Conservation (phyloP, 2,797 vertebrate genomes). For the Chiloscyllium punctatum region DNA sequence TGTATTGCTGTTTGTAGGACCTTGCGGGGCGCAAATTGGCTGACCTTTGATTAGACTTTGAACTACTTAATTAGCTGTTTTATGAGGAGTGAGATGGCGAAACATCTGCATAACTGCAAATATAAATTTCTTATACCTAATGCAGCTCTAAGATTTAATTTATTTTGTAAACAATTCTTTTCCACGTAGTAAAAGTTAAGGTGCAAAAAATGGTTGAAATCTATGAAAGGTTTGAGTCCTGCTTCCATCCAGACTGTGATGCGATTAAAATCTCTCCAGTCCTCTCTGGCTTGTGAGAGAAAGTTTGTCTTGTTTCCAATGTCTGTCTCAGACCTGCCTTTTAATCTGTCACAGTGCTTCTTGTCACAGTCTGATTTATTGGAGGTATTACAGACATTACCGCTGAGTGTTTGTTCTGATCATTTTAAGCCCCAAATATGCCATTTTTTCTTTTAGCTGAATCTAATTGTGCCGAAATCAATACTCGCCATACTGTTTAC, state of each 20-base stretch:
- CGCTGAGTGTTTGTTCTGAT: background rate
- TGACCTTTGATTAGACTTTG: background rate
- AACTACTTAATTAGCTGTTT: background rate
- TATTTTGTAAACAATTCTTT: background rate
- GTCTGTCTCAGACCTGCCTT: background rate
- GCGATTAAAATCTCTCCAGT: background rate
- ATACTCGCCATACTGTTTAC: background rate
- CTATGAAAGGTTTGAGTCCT: background rate
- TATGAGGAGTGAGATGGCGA: background rate
- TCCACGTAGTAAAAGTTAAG: background rate
- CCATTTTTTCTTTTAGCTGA: background rate
- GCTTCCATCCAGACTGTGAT: background rate
- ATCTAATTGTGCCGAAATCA: background rate
- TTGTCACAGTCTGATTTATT: background rate
- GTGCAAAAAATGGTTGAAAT: background rate
- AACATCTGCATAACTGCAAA: background rate
- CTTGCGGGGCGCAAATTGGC: background rate
- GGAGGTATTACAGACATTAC: background rate
- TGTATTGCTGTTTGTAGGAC: background rate
- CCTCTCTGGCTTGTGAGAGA: background rate
- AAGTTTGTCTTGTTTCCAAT: background rate
- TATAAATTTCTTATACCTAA: background rate
- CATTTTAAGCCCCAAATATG: conserved; percentile 5
- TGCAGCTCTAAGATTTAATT: background rate
- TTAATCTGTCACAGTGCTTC: background rate